phyloP scores from a whole-genome alignment of 2,888 invertebrate species.

The Drosophila kokeensis region DNA sequence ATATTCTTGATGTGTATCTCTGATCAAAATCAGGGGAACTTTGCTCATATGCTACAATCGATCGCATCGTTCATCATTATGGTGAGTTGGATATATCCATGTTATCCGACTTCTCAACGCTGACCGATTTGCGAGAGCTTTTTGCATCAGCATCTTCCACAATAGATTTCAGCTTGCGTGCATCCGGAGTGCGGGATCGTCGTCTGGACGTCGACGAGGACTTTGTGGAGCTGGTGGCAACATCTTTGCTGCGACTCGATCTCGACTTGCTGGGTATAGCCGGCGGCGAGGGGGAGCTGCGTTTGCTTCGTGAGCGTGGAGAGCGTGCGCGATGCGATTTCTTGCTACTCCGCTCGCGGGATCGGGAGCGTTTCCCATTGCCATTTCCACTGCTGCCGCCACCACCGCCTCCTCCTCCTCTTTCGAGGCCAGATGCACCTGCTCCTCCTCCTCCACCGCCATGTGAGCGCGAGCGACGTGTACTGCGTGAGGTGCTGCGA shows the following conservation, averaged over 20 bases:
- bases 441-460: slow-evolving; percentile 40
- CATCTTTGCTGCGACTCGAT: slow-evolving; percentile 83
- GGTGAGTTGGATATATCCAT: slow-evolving; percentile 94
- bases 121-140: slow-evolving; percentile 85
- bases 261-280: slow-evolving; percentile 66
- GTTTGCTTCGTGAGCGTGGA: slow-evolving; percentile 84
- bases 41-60: not conserved
- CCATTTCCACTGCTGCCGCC: slow-evolving; percentile 59
- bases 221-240: slow-evolving; percentile 52
- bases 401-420: slow-evolving; percentile 6
- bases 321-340: slow-evolving; percentile 86
- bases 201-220: slow-evolving; percentile 73
- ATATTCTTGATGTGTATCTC: slow-evolving; percentile 16
- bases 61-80: slow-evolving; percentile 81
- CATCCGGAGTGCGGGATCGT: slow-evolving; percentile 83
- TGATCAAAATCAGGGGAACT: slow-evolving; percentile 16
- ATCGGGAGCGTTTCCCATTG: slow-evolving; percentile 84
- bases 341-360: slow-evolving; percentile 87
- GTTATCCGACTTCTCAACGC: slow-evolving; percentile 88
- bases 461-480: slow-evolving; percentile 73
- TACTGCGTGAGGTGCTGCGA: slow-evolving; percentile 82
- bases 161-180: slow-evolving; percentile 83
- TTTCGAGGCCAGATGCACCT: slow-evolving; percentile 3
- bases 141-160: slow-evolving; percentile 79
- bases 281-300: slow-evolving; percentile 84